phyloP scores from a whole-genome alignment of 1,140 invertebrate species.

The Cataglyphis hispanica region DNA sequence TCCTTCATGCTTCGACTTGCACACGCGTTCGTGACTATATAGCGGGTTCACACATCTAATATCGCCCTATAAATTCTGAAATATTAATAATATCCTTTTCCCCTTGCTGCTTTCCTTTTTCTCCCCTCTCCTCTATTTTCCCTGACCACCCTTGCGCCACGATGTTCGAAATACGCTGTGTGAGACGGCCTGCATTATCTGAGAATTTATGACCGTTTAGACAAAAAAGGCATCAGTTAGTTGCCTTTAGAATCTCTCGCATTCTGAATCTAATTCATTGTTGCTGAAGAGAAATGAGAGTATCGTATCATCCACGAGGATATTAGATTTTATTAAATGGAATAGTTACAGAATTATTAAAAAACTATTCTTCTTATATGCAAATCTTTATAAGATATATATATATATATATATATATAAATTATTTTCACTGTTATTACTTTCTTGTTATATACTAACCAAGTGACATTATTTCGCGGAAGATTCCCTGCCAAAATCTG shows the following conservation, averaged over 20 bases:
- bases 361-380: too few relatives aligned
- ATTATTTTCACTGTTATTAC: too few relatives aligned
- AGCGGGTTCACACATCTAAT: slow-evolving; percentile 51
- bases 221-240: slow-evolving; percentile 72
- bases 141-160: slow-evolving; percentile 32
- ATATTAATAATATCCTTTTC: slow-evolving; percentile 75
- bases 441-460: too few relatives aligned
- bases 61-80: slow-evolving; percentile 73
- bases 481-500: slow-evolving; percentile 23
- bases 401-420: too few relatives aligned
- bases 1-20: slow-evolving; percentile 34
- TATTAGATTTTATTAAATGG: not conserved
- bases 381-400: too few relatives aligned
- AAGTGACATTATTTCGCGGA: not conserved
- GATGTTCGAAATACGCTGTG: slow-evolving; percentile 32
- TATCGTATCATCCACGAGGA: not conserved
- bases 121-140: not conserved
- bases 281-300: slow-evolving; percentile 8
- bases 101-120: not conserved
- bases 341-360: too few relatives aligned
- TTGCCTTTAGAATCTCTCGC: slow-evolving; percentile 50
- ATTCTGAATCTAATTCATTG: slow-evolving; percentile 65
- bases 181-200: slow-evolving; percentile 64
- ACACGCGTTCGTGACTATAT: slow-evolving; percentile 27
- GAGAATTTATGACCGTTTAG: slow-evolving; percentile 78